Evolutionary conservation across 2,113 vertebrate species (phyloP).

Genomic region (Dasyprocta punctata): DNA sequence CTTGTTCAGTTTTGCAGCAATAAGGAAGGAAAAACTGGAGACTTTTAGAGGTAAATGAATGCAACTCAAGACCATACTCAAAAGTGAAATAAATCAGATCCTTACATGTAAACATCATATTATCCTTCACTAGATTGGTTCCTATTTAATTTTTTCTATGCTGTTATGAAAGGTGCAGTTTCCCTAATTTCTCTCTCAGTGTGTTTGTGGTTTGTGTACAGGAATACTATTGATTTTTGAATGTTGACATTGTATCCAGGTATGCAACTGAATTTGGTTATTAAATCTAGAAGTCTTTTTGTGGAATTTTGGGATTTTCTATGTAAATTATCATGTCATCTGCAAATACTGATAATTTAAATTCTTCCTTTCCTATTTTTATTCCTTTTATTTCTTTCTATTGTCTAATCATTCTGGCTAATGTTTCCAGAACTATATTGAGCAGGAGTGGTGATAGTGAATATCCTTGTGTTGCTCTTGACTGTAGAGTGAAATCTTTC

Average conservation of each 20-base stretch:
- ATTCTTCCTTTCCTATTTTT: background rate
- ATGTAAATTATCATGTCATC: background rate
- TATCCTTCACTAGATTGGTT: background rate
- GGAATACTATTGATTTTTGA: background rate
- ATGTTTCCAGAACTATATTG: background rate
- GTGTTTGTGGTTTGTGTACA: background rate
- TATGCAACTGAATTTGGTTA: background rate
- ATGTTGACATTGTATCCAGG: background rate
- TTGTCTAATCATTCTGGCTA: background rate
- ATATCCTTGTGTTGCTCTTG: background rate
- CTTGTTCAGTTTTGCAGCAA: no score
- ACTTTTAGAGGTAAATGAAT: no score
- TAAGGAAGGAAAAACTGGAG: no score
- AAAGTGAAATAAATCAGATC: no score
- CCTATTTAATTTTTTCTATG: background rate
- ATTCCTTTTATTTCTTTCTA: background rate
- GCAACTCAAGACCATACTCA: no score
- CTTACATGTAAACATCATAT: no score
- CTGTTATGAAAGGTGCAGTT: background rate
- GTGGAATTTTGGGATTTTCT: background rate
- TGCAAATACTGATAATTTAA: background rate
- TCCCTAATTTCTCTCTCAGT: background rate
- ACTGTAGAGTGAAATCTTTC: background rate
- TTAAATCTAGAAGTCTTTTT: background rate
- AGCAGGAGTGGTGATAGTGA: background rate